Percentiles rank a stretch among this genome's conserved stretches.
phyloP scores from a whole-genome alignment of 2,888 invertebrate species.

The Argyresthia goedartella region DNA sequence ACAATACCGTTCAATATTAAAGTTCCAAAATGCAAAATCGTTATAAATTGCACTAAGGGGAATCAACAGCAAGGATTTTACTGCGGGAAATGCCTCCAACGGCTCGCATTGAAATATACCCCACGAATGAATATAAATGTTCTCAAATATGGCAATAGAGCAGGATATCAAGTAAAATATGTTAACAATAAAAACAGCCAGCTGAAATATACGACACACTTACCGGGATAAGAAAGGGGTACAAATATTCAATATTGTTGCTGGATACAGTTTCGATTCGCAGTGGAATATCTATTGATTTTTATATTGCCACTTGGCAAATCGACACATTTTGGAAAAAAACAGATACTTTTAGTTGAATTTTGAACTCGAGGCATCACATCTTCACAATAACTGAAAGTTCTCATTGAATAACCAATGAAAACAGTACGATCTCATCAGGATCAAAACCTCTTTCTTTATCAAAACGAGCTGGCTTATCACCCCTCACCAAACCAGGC shows the following conservation, averaged over 20 bases:
- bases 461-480: not conserved
- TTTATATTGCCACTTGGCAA: too few relatives aligned
- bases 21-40: not conserved
- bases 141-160: not conserved
- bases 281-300: constrained; percentile 5
- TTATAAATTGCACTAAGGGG: not conserved
- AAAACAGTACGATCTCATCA: not conserved
- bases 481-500: not conserved
- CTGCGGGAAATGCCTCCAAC: not conserved
- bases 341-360: too few relatives aligned
- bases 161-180: constrained; percentile 3
- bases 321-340: too few relatives aligned
- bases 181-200: constrained; percentile 6
- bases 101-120: not conserved
- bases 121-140: not conserved
- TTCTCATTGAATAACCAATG: too few relatives aligned
- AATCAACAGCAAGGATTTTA: not conserved
- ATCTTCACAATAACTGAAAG: not conserved
- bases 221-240: constrained; percentile 3
- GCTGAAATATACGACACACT: constrained; percentile 2
- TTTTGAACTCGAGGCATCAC: too few relatives aligned
- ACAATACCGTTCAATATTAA: not conserved
- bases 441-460: not conserved
- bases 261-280: not conserved
- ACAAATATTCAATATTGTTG: not conserved